A percentile compares a stretch with the other conserved stretches of the same genome.
Conservation (phyloP, 2,888 invertebrate species). For the Pelosia muscerda region DNA sequence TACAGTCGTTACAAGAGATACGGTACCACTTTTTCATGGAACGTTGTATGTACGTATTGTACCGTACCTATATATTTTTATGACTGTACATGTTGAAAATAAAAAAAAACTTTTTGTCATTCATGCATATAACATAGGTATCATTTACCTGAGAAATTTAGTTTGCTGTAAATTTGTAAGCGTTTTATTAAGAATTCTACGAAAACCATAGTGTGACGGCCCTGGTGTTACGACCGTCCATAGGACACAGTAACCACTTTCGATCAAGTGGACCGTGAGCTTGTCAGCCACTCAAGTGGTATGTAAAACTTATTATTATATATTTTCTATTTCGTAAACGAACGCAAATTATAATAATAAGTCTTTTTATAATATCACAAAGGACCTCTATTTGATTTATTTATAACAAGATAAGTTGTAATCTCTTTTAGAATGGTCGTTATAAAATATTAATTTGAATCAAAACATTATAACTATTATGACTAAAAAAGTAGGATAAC, state of each 20-base stretch:
- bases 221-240: too few species aligned
- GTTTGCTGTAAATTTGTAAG: neutral
- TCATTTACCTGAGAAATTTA: neutral
- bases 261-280: too few species aligned
- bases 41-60: too few species aligned
- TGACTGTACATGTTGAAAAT: slow-evolving; percentile 8
- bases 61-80: too few species aligned
- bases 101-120: slow-evolving; percentile 4
- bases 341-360: neutral
- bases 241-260: too few species aligned
- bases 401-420: neutral
- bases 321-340: neutral
- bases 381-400: neutral
- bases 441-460: neutral
- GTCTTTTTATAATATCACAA: neutral
- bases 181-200: neutral
- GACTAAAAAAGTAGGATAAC: too few species aligned
- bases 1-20: too few species aligned
- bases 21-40: too few species aligned
- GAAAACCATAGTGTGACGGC: neutral
- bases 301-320: too few species aligned
- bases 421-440: too few species aligned
- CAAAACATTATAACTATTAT: neutral
- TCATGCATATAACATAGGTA: neutral
- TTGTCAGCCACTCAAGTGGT: too few species aligned